Base-by-base conservation (phyloP, 2,888 invertebrate genomes). In the Carpatolechia fugitivella region DNA sequence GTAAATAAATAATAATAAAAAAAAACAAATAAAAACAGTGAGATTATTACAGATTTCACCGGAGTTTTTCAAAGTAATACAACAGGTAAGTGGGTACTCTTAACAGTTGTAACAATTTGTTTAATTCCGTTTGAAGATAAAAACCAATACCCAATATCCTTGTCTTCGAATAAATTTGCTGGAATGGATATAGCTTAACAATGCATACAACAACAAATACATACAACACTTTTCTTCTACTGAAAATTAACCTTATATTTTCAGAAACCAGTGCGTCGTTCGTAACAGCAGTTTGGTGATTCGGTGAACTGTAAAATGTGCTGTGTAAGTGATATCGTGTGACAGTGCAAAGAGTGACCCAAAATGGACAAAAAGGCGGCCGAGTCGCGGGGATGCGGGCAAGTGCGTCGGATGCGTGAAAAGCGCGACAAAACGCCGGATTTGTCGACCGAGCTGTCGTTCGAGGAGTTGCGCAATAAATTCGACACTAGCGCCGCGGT, bases 401-500 rank as follows among this genome's bases (percentile, higher is more conserved):
- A 87, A 82, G 82, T 82, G 76, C 78, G 74, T 56, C 71, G 72
- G 52, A 75, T 69, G 40, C 68, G 72, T 50, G 41, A 41, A 6
- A 46, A 20, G 13, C 65, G 65, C 44, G 83, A 82, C 60, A 67
- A 68, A 62, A 75, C 84, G 13, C 83, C 83, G 55, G 85, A 87
- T 60, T 65, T 78, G 60, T 77, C 81, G 57, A 66, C 78, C 56
- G 88, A 87, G 57, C 66, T 80, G 60, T 83, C 88, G 57, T 84
- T 88, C 57, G 87, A 89, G 70, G 89, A 88, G 80, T 74, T 88
- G 72, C 73, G 87, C 52, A 85, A 87, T 56, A 73, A 78, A 62
- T 89, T 89, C 70, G 89, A 89, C 63, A 80, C 78, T 68, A 85
- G 85, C 80, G 86, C 88, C 76, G 62, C 71, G 64, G 73, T 76